Base-by-base conservation (phyloP, 2,797 vertebrate genomes). In the Percopsis omiscomaycus region DNA sequence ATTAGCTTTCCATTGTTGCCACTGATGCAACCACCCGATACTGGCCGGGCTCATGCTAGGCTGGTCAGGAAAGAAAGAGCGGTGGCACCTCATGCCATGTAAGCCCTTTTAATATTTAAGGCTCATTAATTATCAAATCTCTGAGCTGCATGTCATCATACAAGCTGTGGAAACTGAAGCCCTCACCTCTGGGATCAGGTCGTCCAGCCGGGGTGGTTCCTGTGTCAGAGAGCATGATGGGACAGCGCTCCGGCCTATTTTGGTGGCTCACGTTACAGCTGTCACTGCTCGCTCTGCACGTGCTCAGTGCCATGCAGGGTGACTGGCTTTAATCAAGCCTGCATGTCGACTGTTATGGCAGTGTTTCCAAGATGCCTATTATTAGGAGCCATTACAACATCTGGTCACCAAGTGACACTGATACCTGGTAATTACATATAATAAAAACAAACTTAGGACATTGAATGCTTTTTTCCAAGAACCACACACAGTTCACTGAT, bases 1-100 rank as follows among this genome's bases (percentile, higher is more conserved):
- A 90, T 91, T 88, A 84, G 85, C 80, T 85, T 78, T 84, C 78
- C 74, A 85, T 91, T 86, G 78, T 88, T 44, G 60, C 6, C 53
- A 64, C 69, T 74, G 78, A 82, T 86, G 37, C 16, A 54, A 79
- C 84, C 86, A 90, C 77, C 75, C 14, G 86, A 91, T 84, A 87
- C 77, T 0, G 37, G 44, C 66, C 45, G 47, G 3, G 30, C 73
- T 71, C 61, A 28, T 64, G 71, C 79, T 64, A 47, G 5, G n/a
- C 37, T 61, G 73, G 73, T 68, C 61, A 11, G 63, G 54, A 51
- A 72, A 82, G 81, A 90, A 82, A 77, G 71, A 84, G 59, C 82
- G 44, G 9, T 77, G 77, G 81, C 85, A 83, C 84, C 82, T 85
- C 66, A 77, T 59, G 42, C 82, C 58, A 58, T 84, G 86, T 82